Evolutionary conservation across 2,888 invertebrate genomes (phyloP), one percentile per base, ranked within the genome.

Genomic region (Agrochola lychnidis): DNA sequence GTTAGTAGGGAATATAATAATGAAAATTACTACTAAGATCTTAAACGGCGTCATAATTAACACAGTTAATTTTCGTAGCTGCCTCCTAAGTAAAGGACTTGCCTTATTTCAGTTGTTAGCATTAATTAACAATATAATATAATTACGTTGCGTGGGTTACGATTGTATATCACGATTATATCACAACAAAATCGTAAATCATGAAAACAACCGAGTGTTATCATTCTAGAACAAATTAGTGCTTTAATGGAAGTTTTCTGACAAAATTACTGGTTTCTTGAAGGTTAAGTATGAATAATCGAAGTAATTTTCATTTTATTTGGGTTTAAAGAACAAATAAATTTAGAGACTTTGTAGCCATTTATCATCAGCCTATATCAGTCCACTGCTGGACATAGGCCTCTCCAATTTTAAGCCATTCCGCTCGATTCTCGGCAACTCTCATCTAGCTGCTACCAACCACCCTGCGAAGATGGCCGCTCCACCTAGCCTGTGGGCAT

Each of bases 51-150:
- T 63, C 64, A 78, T 85, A 78, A 82, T 83, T 78, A 78, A 70
- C 51, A 36, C 25, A 57, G 70, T 72, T 74, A 85, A 85, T 82
- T 78, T 79, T 70, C 71, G 63, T 51, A 36, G 57, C 51, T 53
- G n/a, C 42, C 57, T 70, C 45, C 68, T 40, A 62, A 76, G 70
- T 79, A 53, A 53, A 76, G 67, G 62, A 76, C 71, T 76, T 80
- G 64, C 63, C 73, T 76, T 78, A 73, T 61, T 81, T 76, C 59
- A 78, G 85, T 87, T 86, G 87, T 86, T 89, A 81, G 87, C 82
- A 87, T 89, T 87, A 85, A 90, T 90, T 88, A 86, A 84, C 81
- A 86, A 81, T 88, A 83, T 89, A 87, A 88, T 89, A 86, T 86
- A 83, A 86, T 82, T 76, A 73, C 53, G 12, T 76, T 56, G 76